Evolutionary conservation across 2,113 vertebrate genomes (phyloP), one percentile per base, ranked within the genome.

Genomic region (Craseonycteris thonglongyai): DNA sequence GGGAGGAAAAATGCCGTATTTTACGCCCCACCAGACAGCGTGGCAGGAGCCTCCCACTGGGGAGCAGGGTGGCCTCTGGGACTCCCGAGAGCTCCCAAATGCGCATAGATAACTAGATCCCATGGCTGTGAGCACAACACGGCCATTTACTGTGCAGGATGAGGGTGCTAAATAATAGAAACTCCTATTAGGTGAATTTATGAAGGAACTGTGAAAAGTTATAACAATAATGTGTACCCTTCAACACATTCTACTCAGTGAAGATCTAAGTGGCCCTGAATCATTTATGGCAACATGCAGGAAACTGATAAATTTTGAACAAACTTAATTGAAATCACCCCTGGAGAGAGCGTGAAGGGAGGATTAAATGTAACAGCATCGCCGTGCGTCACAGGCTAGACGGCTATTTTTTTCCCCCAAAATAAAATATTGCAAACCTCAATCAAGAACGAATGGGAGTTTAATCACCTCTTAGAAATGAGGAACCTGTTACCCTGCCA

Each of bases 251-350:
- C 96, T 95, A 74, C 95, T 98, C 86, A 40, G 96, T 93, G 98
- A 97, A 96, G 95, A 94, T 71, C 16, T 95, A 97, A 98, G 97
- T 97, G 95, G 95, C 68, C 96, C 95, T 98, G 97, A 98, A 98
- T 98, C 97, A 98, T 98, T 98, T 98, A 98, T 98, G 97, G 93
- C 96, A 96, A 97, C 98, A 97, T 96, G 97, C 95, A 97, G 97
- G 97, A 98, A 98, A 98, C 97, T 97, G 98, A 98, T 98, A 98
- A 96, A 98, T 98, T 98, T 98, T 98, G 97, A 98, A 97, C 96
- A 98, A 95, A 98, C 98, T 98, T 98, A 98, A 98, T 98, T 98
- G 98, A 98, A 98, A 98, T 98, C 98, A 97, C 97, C 98, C 97
- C 97, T 97, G 98, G 98, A 98, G 98, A 97, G 97, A 97, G 90